These are phyloP conservation scores for Ramazzottius varieornatus DNA, from an alignment of 2,888 invertebrate species.

Conservation along the genomic window DNA sequence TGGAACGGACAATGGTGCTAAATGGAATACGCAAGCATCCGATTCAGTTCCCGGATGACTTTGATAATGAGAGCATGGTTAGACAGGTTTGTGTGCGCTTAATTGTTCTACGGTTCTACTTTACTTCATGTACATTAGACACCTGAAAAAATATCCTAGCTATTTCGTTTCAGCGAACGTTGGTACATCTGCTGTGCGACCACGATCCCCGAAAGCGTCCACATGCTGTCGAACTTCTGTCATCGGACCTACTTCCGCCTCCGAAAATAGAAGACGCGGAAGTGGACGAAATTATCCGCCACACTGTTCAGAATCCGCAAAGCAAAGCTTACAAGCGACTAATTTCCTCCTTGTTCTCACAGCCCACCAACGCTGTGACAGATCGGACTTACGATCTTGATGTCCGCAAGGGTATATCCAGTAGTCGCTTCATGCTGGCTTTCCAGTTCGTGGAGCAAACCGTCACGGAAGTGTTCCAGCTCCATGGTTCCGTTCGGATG, in stretches of 20 bases:
- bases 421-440: background rate
- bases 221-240: conserved; percentile 52
- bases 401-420: conserved; percentile 8
- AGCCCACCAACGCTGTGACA: conserved; percentile 35
- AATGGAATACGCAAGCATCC: conserved; percentile 40
- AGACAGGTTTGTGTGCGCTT: background rate
- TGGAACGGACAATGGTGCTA: conserved; percentile 61
- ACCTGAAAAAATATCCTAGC: no score
- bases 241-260: conserved; percentile 55
- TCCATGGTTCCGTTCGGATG: conserved; percentile 13
- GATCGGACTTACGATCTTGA: conserved; percentile 57
- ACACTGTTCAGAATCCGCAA: conserved; percentile 51
- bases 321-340: conserved; percentile 42
- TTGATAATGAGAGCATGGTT: conserved; percentile 8
- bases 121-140: background rate
- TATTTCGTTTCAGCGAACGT: conserved; percentile 8
- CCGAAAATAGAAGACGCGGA: conserved; percentile 59
- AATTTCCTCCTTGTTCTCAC: conserved; percentile 21
- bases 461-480: background rate
- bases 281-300: conserved; percentile 49
- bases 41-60: conserved; percentile 41
- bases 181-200: conserved; percentile 42
- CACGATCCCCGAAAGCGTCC: conserved; percentile 61
- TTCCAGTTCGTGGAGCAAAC: background rate
- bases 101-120: background rate